A percentile compares a stretch with the other conserved stretches of the same genome.
Evolutionary conservation across 1,140 invertebrate genomes (phyloP).

Genomic region (Lordiphosa stackelbergi): DNA sequence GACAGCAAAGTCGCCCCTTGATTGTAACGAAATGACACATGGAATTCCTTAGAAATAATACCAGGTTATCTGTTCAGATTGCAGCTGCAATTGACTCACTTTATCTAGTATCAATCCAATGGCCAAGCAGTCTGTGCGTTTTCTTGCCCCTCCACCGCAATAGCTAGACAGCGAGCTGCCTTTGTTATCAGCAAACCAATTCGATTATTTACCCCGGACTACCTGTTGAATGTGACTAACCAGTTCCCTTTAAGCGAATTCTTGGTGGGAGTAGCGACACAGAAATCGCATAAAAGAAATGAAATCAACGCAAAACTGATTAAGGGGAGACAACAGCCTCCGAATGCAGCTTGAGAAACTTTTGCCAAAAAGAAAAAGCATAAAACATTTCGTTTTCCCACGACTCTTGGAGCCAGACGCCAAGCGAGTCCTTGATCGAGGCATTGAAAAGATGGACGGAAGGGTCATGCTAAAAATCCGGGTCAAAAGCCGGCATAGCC

Average conservation of each 20-base stretch:
- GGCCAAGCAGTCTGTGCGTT: conserved; percentile 27
- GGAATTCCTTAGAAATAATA: conserved; percentile 13
- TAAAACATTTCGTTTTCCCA: conserved; percentile 39
- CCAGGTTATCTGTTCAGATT: no score
- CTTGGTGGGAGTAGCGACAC: conserved; percentile 35
- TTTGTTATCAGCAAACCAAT: conserved; percentile 36
- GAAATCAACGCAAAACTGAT: conserved; percentile 31
- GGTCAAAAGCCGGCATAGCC: conserved; percentile 4
- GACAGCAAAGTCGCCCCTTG: neutral
- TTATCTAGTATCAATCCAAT: conserved; percentile 2
- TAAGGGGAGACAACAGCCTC: conserved; percentile 57
- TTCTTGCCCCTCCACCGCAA: no score
- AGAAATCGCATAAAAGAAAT: conserved; percentile 19
- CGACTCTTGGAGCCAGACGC: conserved; percentile 50
- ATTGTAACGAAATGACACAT: no score
- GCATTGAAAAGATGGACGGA: conserved; percentile 25
- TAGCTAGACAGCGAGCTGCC: conserved; percentile 37
- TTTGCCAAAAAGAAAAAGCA: conserved; percentile 30
- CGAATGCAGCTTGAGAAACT: conserved; percentile 48
- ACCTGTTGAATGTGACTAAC: conserved; percentile 22
- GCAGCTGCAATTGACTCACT: no score
- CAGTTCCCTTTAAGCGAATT: conserved; percentile 8
- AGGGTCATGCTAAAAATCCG: conserved; percentile 4
- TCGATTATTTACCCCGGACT: conserved; percentile 10
- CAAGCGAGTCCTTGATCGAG: conserved; percentile 40